Conservation (phyloP, 1,140 invertebrate species). For the Pseudomyrmex flavicornis region DNA sequence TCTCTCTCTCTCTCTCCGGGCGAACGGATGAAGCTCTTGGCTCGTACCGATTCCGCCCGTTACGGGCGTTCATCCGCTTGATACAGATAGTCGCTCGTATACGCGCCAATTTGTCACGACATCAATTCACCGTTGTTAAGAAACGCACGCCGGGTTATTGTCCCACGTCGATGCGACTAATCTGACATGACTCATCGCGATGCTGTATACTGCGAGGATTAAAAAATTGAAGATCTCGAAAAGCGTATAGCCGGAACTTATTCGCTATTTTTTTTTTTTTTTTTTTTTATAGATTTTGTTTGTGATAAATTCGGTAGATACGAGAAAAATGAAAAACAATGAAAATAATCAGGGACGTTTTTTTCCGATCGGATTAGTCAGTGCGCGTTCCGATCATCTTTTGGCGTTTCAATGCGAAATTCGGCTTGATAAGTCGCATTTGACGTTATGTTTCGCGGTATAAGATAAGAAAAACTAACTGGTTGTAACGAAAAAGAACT, state of each 20-base stretch:
- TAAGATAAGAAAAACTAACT: neutral
- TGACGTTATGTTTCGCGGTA: no score
- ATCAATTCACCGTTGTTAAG: constrained; percentile 43
- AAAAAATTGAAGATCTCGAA: neutral
- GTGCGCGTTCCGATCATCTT: no score
- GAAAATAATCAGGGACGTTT: neutral
- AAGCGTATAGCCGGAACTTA: neutral
- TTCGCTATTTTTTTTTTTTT: neutral
- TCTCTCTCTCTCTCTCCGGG: neutral
- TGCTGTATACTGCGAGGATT: no score
- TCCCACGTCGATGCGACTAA: neutral
- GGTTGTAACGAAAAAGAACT: neutral
- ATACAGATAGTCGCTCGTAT: constrained; percentile 48
- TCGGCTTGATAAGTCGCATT: no score
- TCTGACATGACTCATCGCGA: neutral
- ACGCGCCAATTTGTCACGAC: constrained; percentile 51
- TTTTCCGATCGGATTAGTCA: neutral
- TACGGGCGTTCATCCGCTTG: constrained; percentile 41
- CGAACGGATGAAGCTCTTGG: constrained; percentile 24
- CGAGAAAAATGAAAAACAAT: no score
- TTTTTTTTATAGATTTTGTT: neutral
- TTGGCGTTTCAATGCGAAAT: no score
- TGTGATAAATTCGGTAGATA: no score
- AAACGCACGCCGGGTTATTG: constrained; percentile 38
- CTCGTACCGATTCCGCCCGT: constrained; percentile 52